Evolutionary conservation across 2,113 vertebrate genomes (phyloP).

Genomic region (Xerus inauris): DNA sequence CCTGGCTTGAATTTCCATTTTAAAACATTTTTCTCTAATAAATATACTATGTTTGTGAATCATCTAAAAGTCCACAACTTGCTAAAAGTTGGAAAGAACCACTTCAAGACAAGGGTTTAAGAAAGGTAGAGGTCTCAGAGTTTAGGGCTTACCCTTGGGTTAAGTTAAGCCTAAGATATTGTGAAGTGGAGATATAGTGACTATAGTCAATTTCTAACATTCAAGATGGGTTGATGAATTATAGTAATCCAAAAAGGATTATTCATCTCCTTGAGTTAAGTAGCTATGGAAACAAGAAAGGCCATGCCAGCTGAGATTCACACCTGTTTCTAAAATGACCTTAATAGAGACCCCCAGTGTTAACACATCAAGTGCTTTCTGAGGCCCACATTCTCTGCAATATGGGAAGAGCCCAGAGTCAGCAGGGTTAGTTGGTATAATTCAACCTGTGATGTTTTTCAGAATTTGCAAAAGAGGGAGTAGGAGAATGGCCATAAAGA

Average conservation of each 20-base stretch:
- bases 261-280: not conserved
- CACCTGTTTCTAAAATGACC: constrained; percentile 35
- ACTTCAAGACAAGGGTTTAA: not conserved
- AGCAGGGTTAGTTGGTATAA: not conserved
- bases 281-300: constrained; percentile 5
- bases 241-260: not conserved
- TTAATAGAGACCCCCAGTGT: not conserved
- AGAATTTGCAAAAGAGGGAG: not conserved
- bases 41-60: not conserved
- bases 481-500: not conserved
- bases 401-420: not conserved
- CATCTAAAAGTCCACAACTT: not conserved
- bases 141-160: no score
- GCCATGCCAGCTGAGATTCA: not conserved
- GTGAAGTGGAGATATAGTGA: not conserved
- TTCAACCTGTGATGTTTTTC: not conserved
- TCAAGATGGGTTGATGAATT: not conserved
- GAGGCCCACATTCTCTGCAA: not conserved
- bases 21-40: not conserved
- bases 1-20: not conserved
- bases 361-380: not conserved
- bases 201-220: not conserved
- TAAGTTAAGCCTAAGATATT: not conserved
- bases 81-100: not conserved
- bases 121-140: not conserved